Evolutionary conservation across 1,140 invertebrate species (phyloP).

Genomic region (Leptopilina clavipes): DNA sequence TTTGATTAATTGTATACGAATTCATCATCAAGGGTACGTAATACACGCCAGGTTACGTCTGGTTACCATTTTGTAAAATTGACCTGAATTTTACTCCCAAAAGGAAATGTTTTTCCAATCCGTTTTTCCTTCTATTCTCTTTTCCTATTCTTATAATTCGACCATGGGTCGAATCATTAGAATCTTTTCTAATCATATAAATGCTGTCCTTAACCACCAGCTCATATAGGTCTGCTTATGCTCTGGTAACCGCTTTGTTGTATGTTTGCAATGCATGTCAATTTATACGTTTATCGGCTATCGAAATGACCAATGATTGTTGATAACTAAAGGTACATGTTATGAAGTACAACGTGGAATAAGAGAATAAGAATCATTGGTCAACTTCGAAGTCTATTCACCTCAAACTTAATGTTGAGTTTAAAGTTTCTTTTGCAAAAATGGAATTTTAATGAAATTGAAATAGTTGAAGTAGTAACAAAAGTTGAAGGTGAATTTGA

Average conservation of each 20-base stretch:
- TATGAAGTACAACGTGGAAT: too few species aligned
- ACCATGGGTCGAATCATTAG: too few species aligned
- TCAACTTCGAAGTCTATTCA: constrained; percentile 43
- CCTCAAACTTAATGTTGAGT: constrained; percentile 5
- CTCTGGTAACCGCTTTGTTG: constrained; percentile 73
- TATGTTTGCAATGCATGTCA: constrained; percentile 63
- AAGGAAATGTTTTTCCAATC: constrained; percentile 35
- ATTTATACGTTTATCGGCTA: constrained; percentile 46
- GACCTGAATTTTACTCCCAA: background rate
- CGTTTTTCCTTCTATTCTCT: constrained; percentile 33
- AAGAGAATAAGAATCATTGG: constrained; percentile 35
- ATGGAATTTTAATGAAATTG: too few species aligned
- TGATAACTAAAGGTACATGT: too few species aligned
- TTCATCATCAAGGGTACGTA: too few species aligned
- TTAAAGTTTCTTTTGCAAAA: background rate
- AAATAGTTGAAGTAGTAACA: background rate
- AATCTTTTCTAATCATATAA: constrained; percentile 2
- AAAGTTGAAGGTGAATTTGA: background rate
- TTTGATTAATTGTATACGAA: too few species aligned
- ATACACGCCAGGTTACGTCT: too few species aligned
- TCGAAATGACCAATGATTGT: constrained; percentile 46
- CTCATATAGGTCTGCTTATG: constrained; percentile 69
- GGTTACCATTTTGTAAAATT: constrained; percentile 4
- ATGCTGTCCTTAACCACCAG: constrained; percentile 44
- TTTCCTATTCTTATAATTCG: constrained; percentile 35